phyloP scores from a whole-genome alignment of 2,888 invertebrate genomes.

The Drosophila infuscata region DNA sequence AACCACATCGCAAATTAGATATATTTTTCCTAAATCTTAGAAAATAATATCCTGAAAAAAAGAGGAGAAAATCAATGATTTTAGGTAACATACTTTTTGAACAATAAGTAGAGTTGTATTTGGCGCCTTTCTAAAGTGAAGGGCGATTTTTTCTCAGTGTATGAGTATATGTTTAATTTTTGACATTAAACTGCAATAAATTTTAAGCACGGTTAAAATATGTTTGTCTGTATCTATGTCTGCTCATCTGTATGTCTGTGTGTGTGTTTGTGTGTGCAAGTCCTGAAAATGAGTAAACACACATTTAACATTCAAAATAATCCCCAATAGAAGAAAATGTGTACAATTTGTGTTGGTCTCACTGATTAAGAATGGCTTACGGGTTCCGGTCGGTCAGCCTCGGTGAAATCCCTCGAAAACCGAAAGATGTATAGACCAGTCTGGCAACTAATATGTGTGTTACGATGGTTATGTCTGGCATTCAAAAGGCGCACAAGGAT shows the following conservation, averaged over 20 bases:
- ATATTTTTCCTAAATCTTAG: not conserved
- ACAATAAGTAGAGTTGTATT: not conserved
- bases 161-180: slow-evolving; percentile 1
- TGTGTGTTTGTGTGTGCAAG: slow-evolving; percentile 17
- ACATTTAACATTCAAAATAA: slow-evolving; percentile 59
- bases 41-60: not conserved
- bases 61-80: not conserved
- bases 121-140: not conserved
- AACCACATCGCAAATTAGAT: not conserved
- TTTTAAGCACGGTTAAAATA: not conserved
- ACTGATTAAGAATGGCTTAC: slow-evolving; percentile 76
- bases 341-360: slow-evolving; percentile 75
- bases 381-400: slow-evolving; percentile 19
- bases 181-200: not conserved
- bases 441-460: slow-evolving; percentile 69
- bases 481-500: slow-evolving; percentile 50
- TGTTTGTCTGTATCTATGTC: not conserved
- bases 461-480: slow-evolving; percentile 52
- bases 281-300: slow-evolving; percentile 43
- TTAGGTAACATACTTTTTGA: not conserved
- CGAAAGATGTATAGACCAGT: slow-evolving; percentile 67
- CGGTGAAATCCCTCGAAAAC: slow-evolving; percentile 66
- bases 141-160: too few relatives aligned
- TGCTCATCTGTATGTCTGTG: not conserved
- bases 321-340: slow-evolving; percentile 73